Evolutionary conservation across 1,140 invertebrate species (phyloP).

Genomic region (Andrena cerasifolii): DNA sequence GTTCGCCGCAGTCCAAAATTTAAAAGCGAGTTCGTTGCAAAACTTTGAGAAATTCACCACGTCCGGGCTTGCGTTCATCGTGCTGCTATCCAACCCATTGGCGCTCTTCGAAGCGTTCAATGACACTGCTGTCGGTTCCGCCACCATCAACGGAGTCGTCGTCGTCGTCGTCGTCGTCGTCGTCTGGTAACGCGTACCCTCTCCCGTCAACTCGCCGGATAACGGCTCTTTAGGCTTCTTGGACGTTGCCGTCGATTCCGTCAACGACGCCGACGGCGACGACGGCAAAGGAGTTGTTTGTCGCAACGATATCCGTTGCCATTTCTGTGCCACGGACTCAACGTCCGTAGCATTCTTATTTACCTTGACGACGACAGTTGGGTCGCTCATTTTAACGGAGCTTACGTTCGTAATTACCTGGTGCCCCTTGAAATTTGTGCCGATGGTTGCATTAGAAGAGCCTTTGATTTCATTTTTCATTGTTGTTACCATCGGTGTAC

Average conservation of each 20-base stretch:
- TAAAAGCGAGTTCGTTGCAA: slow-evolving; percentile 92
- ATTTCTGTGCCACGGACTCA: not conserved
- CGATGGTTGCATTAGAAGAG: not conserved
- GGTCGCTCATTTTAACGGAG: not conserved
- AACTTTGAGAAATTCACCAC: slow-evolving; percentile 87
- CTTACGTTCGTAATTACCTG: not conserved
- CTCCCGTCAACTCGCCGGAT: not conserved
- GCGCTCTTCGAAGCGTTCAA: slow-evolving; percentile 24
- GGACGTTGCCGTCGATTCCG: too few species aligned
- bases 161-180: not conserved
- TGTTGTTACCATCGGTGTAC: not conserved
- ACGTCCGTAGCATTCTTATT: not conserved
- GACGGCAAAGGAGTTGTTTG: not conserved
- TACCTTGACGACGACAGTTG: not conserved
- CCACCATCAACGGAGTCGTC: not conserved
- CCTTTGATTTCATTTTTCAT: too few species aligned
- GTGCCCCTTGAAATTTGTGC: not conserved
- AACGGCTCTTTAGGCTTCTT: not conserved
- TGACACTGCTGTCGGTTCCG: not conserved
- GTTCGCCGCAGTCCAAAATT: slow-evolving; percentile 89
- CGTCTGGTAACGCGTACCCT: not conserved
- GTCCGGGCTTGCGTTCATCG: slow-evolving; percentile 87
- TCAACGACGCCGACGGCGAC: not conserved
- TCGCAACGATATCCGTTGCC: slow-evolving; percentile 26
- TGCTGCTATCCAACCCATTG: slow-evolving; percentile 88